Percentiles rank a stretch among this genome's conserved stretches.
phyloP scores from a whole-genome alignment of 1,140 invertebrate genomes.

The Drosophila sp. region DNA sequence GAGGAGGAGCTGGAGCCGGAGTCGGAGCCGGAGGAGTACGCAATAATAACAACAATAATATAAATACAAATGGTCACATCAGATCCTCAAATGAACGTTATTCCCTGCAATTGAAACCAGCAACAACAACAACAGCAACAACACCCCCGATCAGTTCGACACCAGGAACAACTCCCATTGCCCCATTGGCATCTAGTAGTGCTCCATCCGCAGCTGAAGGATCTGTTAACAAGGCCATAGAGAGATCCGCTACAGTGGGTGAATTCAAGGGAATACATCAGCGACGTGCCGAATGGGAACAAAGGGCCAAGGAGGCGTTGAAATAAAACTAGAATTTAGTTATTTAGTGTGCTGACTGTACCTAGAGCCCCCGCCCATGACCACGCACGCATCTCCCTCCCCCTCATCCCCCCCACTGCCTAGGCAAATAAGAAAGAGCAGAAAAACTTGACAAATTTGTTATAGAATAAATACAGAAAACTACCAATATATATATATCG shows the following conservation, averaged over 20 bases:
- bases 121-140: constrained; percentile 21
- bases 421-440: constrained; percentile 9
- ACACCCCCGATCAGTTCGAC: neutral
- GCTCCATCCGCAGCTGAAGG: constrained; percentile 25
- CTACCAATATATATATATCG: neutral
- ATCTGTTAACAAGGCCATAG: constrained; percentile 59
- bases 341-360: constrained; percentile 28
- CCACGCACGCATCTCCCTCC: neutral
- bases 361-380: constrained; percentile 7
- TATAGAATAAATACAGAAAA: neutral
- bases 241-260: constrained; percentile 73
- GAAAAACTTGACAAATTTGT: constrained; percentile 6
- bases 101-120: constrained; percentile 48
- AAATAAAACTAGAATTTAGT: constrained; percentile 62
- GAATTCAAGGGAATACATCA: constrained; percentile 89
- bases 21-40: constrained; percentile 34
- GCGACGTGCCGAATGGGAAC: constrained; percentile 89
- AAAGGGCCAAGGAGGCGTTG: constrained; percentile 87
- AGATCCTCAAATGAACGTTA: constrained; percentile 41
- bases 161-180: neutral
- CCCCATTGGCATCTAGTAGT: constrained; percentile 8
- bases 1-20: constrained; percentile 20
- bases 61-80: constrained; percentile 21
- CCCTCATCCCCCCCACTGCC: neutral
- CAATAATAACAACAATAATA: constrained; percentile 29